These are phyloP conservation scores for Alca torda DNA, from an alignment of 2,797 vertebrate genomes.

Conservation along the genomic window DNA sequence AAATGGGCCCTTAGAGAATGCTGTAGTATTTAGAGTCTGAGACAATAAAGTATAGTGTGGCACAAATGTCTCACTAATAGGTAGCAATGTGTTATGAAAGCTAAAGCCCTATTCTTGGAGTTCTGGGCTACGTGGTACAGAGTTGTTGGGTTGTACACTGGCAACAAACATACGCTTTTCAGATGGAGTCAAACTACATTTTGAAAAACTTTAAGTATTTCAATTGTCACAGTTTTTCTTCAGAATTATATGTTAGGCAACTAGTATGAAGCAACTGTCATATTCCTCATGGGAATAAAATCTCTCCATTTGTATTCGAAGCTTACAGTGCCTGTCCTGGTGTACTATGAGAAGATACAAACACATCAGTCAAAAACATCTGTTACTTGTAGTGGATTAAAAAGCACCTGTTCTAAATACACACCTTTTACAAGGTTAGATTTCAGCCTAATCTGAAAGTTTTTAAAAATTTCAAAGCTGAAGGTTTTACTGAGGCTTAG, in stretches of 20 bases:
- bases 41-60: not conserved
- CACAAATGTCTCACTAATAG: not conserved
- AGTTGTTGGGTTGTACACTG: not conserved
- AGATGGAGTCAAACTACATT: not conserved
- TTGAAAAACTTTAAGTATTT: not conserved
- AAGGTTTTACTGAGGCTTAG: not conserved
- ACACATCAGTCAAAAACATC: constrained; percentile 12
- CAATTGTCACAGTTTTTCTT: not conserved
- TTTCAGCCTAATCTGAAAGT: not conserved
- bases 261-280: not conserved
- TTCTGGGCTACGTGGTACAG: not conserved
- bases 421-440: not conserved
- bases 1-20: not conserved
- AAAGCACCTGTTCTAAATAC: not conserved
- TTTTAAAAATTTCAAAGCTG: not conserved
- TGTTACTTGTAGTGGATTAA: not conserved
- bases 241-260: not conserved
- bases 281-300: not conserved
- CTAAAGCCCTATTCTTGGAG: not conserved
- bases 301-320: constrained; percentile 43
- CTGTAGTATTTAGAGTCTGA: not conserved
- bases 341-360: not conserved
- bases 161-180: not conserved
- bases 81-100: not conserved
- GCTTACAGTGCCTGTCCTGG: not conserved